These are phyloP conservation scores for Lathamus discolor DNA, from an alignment of 2,113 vertebrate species.

Conservation along the genomic window DNA sequence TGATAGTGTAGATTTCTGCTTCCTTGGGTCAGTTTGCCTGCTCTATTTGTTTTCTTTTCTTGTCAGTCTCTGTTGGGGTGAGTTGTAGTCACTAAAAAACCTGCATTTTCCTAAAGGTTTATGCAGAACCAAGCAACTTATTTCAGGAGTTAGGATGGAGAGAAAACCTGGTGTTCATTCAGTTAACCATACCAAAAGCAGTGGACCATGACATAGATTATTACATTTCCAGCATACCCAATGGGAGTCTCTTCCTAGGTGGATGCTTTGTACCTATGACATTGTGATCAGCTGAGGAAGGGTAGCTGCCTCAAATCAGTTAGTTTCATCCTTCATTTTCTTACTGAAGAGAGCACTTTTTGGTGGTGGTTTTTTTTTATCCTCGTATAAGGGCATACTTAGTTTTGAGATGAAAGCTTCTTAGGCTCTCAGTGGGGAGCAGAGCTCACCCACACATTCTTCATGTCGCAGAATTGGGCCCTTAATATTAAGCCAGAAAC, in stretches of 20 bases:
- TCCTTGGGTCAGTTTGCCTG: background rate
- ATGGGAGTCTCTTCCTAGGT: accelerated
- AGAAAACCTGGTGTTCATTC: background rate
- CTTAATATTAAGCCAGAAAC: background rate
- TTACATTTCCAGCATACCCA: background rate
- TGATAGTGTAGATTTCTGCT: background rate
- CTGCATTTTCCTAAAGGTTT: background rate
- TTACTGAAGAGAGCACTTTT: background rate
- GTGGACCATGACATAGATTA: background rate
- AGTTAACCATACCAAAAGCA: background rate
- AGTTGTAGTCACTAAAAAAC: background rate
- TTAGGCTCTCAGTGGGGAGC: background rate
- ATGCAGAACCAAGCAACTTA: background rate
- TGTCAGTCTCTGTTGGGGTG: background rate
- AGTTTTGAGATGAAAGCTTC: background rate
- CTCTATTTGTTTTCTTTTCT: background rate
- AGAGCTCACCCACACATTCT: background rate
- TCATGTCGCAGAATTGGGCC: background rate
- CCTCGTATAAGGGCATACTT: background rate
- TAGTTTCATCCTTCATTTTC: background rate
- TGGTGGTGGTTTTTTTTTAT: background rate
- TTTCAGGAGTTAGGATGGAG: background rate
- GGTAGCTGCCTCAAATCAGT: background rate
- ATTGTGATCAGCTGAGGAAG: background rate
- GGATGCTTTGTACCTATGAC: background rate